Evolutionary conservation across 2,888 invertebrate genomes (phyloP), one percentile per base, ranked within the genome.

Genomic region (Phlogophora meticulosa): DNA sequence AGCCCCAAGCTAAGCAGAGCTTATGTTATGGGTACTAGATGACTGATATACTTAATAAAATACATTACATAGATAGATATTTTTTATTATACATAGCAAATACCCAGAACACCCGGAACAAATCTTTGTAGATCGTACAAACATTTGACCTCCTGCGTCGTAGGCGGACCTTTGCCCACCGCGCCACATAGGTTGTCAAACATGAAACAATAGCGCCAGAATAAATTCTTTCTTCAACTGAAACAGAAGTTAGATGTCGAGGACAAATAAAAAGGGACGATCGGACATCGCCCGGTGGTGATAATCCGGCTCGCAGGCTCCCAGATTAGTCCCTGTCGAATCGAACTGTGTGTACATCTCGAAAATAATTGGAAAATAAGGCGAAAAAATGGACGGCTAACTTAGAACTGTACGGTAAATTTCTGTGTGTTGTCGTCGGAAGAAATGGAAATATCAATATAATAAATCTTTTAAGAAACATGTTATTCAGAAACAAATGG

Each of bases 301-400:
- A 61, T 75, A 77, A 77, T 74, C 70, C 66, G 43, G 32, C 53
- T 51, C 38, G 57, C 45, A 57, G 61, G 46, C 49, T 17, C 13
- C 22, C 7, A 59, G 70, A 53, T 63, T 51, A 70, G 53, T 51
- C 24, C 52, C 46, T 60, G 79, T 61, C 75, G 32, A 64, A 64
- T 36, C 34, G 15, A 45, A 49, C 46, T 38, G 62, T n/a, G n/a
- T n/a, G n/a, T 28, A 55, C 60, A 63, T 63, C 66, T 78, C 66
- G 34, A 58, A 78, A 78, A 78, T 75, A 77, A 77, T 79, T 77
- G 77, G 79, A 43, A 53, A 73, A 74, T 62, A 78, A 60, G 61
- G 17, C 52, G 20, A 78, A 68, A 62, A 78, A 65, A 56, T 51
- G 22, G 38, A 40, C 4, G 56, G n/a, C 3, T 7, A 17, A 51